Conservation (phyloP, 2,113 vertebrate genomes). For the Percina caprodes region DNA sequence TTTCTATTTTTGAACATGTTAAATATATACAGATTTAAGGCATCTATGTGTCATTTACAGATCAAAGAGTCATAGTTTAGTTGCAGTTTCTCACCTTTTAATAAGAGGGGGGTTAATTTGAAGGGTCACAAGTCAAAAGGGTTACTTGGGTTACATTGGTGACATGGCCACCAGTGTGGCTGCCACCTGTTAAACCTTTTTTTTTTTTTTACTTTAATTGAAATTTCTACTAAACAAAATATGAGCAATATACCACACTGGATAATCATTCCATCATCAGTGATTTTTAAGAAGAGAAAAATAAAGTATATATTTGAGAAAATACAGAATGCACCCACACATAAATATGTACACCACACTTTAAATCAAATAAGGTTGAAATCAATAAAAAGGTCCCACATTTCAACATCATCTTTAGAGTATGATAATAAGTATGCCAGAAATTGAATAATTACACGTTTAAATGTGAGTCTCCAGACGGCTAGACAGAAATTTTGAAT, state of each 20-base stretch:
- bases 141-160: not conserved
- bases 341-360: not conserved
- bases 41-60: not conserved
- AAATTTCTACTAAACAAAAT: not conserved
- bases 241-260: not conserved
- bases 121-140: constrained; percentile 9
- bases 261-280: not conserved
- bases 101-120: not conserved
- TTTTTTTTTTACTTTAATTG: not conserved
- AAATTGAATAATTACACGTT: constrained; percentile 45
- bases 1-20: not conserved
- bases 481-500: not conserved
- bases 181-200: not conserved
- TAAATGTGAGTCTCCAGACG: not conserved
- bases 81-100: not conserved
- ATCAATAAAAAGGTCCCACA: not conserved
- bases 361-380: not conserved
- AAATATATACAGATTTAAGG: not conserved
- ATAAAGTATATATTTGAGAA: not conserved
- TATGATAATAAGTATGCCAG: not conserved
- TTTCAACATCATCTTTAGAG: not conserved
- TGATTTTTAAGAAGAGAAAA: not conserved
- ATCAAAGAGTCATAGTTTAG: not conserved
- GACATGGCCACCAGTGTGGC: not conserved
- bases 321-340: not conserved